Percentiles rank a stretch among this genome's conserved stretches.
Evolutionary conservation across 2,113 vertebrate genomes (phyloP).

Genomic region (Pica pica): DNA sequence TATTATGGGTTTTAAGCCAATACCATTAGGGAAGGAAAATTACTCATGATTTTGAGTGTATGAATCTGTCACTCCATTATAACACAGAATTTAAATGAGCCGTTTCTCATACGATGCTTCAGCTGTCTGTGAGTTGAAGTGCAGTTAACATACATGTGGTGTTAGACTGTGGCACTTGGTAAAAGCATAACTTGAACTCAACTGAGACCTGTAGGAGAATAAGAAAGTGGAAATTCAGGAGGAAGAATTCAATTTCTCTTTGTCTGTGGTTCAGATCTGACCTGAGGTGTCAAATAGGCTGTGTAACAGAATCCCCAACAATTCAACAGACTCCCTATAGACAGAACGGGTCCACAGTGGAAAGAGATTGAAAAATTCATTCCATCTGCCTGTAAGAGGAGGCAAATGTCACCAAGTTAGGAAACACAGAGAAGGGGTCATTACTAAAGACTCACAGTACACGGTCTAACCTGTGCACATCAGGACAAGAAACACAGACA

Average conservation of each 20-base stretch:
- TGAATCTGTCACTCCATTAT: not conserved
- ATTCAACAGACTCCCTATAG: not conserved
- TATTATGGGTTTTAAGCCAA: not conserved
- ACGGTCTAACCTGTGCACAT: rapidly evolving
- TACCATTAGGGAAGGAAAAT: not conserved
- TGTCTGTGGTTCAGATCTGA: not conserved
- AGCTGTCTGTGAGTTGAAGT: not conserved
- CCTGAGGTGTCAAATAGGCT: not conserved
- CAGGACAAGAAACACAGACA: not conserved
- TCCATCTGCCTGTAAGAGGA: not conserved
- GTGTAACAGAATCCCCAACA: not conserved
- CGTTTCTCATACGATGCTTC: not conserved
- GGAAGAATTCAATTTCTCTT: constrained; percentile 28
- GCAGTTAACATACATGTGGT: not conserved
- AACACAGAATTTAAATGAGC: not conserved
- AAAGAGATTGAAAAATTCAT: constrained; percentile 30
- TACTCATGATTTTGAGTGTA: not conserved
- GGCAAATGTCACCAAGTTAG: not conserved
- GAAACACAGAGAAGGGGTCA: not conserved
- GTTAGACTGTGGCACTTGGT: not conserved
- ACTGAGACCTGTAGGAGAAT: not conserved
- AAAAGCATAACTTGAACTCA: not conserved
- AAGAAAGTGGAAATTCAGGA: not conserved
- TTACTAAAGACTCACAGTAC: not conserved
- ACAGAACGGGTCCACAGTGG: not conserved